A percentile compares a stretch with the other conserved stretches of the same genome.
These are phyloP conservation scores for Elmis aenea DNA, from an alignment of 2,888 invertebrate genomes.

Conservation along the genomic window DNA sequence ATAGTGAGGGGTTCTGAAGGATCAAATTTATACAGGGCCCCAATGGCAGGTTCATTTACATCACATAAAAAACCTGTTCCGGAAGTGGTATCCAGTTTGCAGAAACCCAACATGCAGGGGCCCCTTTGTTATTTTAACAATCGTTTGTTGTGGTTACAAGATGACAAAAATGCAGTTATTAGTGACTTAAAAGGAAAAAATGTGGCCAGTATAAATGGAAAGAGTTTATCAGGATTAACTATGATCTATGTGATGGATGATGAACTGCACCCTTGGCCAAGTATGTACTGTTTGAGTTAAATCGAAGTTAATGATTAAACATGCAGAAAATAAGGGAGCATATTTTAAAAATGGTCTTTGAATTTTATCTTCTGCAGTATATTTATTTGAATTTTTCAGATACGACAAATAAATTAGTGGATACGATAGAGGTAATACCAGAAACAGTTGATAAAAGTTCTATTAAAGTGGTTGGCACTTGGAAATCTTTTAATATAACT, in stretches of 20 bases:
- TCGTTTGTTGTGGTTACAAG: slow-evolving; percentile 78
- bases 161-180: slow-evolving; percentile 66
- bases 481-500: slow-evolving; percentile 76
- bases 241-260: slow-evolving; percentile 71
- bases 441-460: slow-evolving; percentile 61
- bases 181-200: slow-evolving; percentile 72
- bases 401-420: slow-evolving; percentile 21
- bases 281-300: no score
- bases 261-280: slow-evolving; percentile 57
- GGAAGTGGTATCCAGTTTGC: slow-evolving; percentile 44
- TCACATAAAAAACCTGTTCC: slow-evolving; percentile 19
- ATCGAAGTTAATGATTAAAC: slow-evolving; percentile 1
- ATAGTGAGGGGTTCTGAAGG: slow-evolving; percentile 74
- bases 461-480: slow-evolving; percentile 67
- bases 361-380: slow-evolving; percentile 3
- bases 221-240: slow-evolving; percentile 60
- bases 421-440: slow-evolving; percentile 65
- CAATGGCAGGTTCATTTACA: slow-evolving; percentile 50
- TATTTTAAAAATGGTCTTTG: background rate
- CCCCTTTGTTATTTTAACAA: slow-evolving; percentile 77
- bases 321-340: background rate
- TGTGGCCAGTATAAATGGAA: slow-evolving; percentile 61
- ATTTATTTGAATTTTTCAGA: slow-evolving; percentile 7
- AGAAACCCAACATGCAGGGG: slow-evolving; percentile 59
- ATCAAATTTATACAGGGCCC: slow-evolving; percentile 66